phyloP scores from a whole-genome alignment of 2,888 invertebrate species.

The Cephalotes varians region DNA sequence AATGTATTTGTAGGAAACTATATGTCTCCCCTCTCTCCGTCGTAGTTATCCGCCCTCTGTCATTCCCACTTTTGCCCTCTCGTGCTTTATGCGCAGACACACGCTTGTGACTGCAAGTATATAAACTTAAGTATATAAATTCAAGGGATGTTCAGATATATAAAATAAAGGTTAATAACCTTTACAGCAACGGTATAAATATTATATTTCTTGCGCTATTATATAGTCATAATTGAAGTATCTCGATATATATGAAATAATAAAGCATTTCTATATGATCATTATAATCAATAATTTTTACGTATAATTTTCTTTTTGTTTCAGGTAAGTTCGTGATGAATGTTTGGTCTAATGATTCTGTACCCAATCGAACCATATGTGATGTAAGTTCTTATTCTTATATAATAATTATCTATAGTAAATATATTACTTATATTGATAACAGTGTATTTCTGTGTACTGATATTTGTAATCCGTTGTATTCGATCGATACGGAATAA shows the following conservation, averaged over 20 bases:
- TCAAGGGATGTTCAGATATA: conserved; percentile 80
- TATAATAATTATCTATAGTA: neutral
- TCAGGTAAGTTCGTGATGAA: conserved; percentile 64
- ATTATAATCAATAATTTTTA: neutral
- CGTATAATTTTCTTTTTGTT: conserved; percentile 54
- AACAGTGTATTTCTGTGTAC: neutral
- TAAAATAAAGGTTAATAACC: conserved; percentile 1
- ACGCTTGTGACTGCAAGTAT: conserved; percentile 65
- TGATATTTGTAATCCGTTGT: neutral
- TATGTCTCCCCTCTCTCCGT: conserved; percentile 12
- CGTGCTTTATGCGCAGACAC: conserved; percentile 17
- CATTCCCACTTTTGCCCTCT: conserved; percentile 8
- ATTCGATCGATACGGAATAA: neutral
- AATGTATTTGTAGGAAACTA: conserved; percentile 25
- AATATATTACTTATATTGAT: neutral
- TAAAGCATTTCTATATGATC: neutral
- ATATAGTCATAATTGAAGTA: neutral
- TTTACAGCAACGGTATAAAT: neutral
- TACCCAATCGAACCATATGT: neutral
- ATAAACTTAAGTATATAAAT: conserved; percentile 81
- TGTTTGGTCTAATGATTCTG: neutral
- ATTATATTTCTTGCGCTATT: neutral
- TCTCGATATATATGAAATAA: neutral
- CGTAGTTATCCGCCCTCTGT: conserved; percentile 7
- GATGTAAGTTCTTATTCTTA: conserved; percentile 18